A percentile compares a stretch with the other conserved stretches of the same genome.
phyloP scores from a whole-genome alignment of 1,140 invertebrate genomes.

The Galleria mellonella region DNA sequence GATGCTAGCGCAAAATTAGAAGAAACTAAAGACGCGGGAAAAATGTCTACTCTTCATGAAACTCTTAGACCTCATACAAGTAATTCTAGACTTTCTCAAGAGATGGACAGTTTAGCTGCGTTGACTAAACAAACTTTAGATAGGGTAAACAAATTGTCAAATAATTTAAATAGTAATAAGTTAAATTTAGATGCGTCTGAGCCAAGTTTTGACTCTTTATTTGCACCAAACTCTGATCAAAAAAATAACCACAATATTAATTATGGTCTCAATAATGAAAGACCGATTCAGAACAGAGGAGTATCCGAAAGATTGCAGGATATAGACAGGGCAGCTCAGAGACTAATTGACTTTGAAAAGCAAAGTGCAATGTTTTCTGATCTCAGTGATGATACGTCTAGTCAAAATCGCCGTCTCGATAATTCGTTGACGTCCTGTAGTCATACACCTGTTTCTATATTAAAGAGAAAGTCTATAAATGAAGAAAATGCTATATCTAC shows the following conservation, averaged over 20 bases:
- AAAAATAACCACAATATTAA: slow-evolving; percentile 47
- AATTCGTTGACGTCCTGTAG: slow-evolving; percentile 49
- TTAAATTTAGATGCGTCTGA: slow-evolving; percentile 48
- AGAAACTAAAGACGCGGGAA: slow-evolving; percentile 32
- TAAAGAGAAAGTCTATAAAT: slow-evolving; percentile 84
- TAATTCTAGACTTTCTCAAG: slow-evolving; percentile 73
- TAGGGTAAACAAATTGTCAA: slow-evolving; percentile 78
- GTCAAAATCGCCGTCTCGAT: slow-evolving; percentile 63
- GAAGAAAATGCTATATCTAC: slow-evolving; percentile 75
- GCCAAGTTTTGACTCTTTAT: slow-evolving; percentile 44
- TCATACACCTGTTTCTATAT: slow-evolving; percentile 81
- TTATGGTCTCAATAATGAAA: slow-evolving; percentile 46
- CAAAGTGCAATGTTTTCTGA: slow-evolving; percentile 70
- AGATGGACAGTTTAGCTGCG: slow-evolving; percentile 78
- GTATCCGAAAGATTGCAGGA: slow-evolving; percentile 64
- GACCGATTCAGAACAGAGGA: slow-evolving; percentile 41
- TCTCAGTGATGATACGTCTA: slow-evolving; percentile 67
- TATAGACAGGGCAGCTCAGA: slow-evolving; percentile 70
- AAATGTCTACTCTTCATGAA: slow-evolving; percentile 65
- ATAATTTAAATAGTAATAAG: slow-evolving; percentile 69
- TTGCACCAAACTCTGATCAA: slow-evolving; percentile 41
- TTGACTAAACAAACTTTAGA: slow-evolving; percentile 81
- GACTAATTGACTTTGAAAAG: slow-evolving; percentile 72
- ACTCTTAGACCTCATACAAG: slow-evolving; percentile 52
- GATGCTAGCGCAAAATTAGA: slow-evolving; percentile 28